Evolutionary conservation across 2,888 invertebrate genomes (phyloP).

Genomic region (Calameuta pallipes): DNA sequence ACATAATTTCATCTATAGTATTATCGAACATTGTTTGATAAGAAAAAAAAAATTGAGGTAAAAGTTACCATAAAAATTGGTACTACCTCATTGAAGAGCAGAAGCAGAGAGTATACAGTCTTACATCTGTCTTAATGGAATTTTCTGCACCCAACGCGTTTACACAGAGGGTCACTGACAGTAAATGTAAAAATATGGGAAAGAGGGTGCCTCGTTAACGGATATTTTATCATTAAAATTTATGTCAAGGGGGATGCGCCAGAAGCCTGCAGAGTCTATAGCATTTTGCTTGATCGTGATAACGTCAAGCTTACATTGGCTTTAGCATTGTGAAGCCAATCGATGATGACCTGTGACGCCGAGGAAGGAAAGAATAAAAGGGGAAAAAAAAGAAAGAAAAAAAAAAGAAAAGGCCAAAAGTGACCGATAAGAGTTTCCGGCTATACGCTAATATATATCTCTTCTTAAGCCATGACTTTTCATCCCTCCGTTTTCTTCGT

Average conservation of each 20-base stretch:
- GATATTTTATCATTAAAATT: conserved; percentile 39
- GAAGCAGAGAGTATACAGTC: not conserved
- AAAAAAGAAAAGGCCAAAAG: not conserved
- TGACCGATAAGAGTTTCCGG: not conserved
- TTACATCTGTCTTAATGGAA: not conserved
- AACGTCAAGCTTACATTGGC: conserved; percentile 26
- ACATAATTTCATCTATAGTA: not conserved
- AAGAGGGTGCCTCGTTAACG: not conserved
- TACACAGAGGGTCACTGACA: not conserved
- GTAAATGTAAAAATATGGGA: not conserved
- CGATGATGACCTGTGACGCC: conserved; percentile 4
- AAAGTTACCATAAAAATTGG: not conserved
- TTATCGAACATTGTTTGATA: not conserved
- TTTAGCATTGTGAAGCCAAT: conserved; percentile 13
- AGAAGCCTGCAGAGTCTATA: not conserved
- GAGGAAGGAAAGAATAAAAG: not conserved
- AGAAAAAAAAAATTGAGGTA: not conserved
- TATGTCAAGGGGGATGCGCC: conserved; percentile 41
- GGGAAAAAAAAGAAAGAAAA: not conserved
- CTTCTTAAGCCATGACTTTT: not conserved
- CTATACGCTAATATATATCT: not conserved
- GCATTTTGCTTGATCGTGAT: conserved; percentile 33
- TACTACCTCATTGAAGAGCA: not conserved
- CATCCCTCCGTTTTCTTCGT: not conserved
- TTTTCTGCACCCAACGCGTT: not conserved